A percentile compares a stretch with the other conserved stretches of the same genome.
Evolutionary conservation across 2,797 vertebrate genomes (phyloP).

Genomic region (Bradypodion ventrale): DNA sequence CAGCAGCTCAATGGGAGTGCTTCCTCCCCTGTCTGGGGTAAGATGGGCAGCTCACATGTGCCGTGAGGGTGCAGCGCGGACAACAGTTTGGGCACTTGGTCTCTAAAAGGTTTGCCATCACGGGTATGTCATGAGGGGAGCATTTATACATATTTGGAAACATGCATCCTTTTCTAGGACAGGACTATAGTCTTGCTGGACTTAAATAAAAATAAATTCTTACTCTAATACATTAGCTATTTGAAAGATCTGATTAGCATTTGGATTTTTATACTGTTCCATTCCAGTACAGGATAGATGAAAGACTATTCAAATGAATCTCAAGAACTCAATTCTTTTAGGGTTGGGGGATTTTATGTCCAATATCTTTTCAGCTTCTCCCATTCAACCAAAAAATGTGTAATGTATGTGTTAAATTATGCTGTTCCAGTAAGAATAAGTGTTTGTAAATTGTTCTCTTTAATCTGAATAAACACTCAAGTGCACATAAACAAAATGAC

Average conservation of each 20-base stretch:
- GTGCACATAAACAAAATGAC: neutral
- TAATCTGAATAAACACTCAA: neutral
- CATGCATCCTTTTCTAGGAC: no score
- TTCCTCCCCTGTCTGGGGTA: no score
- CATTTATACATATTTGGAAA: no score
- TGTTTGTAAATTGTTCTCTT: neutral
- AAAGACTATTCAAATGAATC: neutral
- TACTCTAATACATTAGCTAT: neutral
- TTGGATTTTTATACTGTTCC: neutral
- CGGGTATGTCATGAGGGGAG: no score
- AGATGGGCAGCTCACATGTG: no score
- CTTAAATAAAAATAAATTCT: neutral
- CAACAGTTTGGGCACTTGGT: no score
- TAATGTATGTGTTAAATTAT: neutral
- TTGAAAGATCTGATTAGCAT: neutral
- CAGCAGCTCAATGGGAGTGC: no score
- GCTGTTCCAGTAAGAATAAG: neutral
- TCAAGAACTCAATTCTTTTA: neutral
- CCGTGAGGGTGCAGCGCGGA: no score
- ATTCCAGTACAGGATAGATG: neutral
- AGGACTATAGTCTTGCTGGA: neutral
- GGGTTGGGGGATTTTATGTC: neutral
- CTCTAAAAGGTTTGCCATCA: no score
- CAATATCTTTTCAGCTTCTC: neutral
- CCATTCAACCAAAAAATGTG: conserved; percentile 5